Conservation (phyloP, 2,113 vertebrate genomes). For the Platycercus adscitus region DNA sequence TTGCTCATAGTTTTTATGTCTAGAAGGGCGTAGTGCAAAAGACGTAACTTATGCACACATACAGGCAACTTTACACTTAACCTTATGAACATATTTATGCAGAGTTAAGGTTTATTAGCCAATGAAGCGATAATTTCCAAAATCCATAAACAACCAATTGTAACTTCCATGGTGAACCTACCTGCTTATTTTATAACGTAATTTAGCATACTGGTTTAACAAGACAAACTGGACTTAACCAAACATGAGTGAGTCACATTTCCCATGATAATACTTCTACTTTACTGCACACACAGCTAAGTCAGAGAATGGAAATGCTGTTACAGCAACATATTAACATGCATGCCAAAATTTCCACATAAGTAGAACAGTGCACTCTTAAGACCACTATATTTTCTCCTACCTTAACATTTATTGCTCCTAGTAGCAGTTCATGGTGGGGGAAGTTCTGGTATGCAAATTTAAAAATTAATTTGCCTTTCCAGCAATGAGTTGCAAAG, state of each 20-base stretch:
- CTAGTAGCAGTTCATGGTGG: background rate
- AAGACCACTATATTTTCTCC: background rate
- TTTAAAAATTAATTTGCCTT: background rate
- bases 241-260: background rate
- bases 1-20: background rate
- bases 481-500: background rate
- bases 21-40: too few relatives aligned
- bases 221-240: background rate
- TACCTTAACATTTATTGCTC: background rate
- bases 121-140: background rate
- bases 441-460: background rate
- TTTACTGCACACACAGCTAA: background rate
- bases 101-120: background rate
- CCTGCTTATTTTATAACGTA: background rate
- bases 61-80: background rate
- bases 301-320: background rate
- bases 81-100: background rate
- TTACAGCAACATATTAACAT: background rate
- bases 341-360: background rate
- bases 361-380: background rate
- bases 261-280: background rate
- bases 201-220: background rate
- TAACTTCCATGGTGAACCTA: background rate
- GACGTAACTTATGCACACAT: rapidly evolving
- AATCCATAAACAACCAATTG: background rate